These are phyloP conservation scores for Paramisgurnus dabryanus DNA, from an alignment of 2,113 vertebrate genomes.

Conservation along the genomic window DNA sequence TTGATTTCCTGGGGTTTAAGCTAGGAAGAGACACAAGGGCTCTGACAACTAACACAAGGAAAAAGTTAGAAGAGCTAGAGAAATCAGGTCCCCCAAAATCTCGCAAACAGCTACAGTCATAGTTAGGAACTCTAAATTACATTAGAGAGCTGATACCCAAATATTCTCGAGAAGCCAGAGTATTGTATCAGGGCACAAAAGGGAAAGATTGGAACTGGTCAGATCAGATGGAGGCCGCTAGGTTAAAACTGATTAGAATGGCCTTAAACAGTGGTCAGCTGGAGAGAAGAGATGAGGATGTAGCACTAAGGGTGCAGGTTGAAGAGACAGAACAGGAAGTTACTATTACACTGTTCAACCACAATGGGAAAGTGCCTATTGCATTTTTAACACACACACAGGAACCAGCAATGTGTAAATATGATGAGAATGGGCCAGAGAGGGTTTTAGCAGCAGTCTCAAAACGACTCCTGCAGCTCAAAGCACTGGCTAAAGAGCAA, in stretches of 20 bases:
- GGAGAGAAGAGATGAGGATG: too few relatives aligned
- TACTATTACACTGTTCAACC: accelerated
- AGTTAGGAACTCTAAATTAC: background rate
- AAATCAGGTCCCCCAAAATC: too few relatives aligned
- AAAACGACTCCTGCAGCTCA: background rate
- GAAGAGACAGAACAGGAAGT: accelerated
- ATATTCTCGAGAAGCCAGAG: background rate
- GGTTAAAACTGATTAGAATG: background rate
- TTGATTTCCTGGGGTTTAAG: background rate
- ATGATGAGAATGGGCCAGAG: background rate
- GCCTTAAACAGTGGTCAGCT: background rate
- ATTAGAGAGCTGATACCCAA: background rate
- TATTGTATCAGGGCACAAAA: background rate
- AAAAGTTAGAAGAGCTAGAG: too few relatives aligned
- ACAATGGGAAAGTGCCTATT: background rate
- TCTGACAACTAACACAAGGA: background rate
- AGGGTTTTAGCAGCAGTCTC: background rate
- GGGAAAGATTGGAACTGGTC: background rate
- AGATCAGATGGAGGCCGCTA: background rate
- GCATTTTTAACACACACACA: background rate
- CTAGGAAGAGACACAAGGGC: background rate
- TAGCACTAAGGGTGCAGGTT: background rate
- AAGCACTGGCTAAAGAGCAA: too few relatives aligned
- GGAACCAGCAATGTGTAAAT: background rate
- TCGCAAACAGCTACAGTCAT: too few relatives aligned